Evolutionary conservation across 2,888 invertebrate genomes (phyloP).

Genomic region (Ametastegia equiseti): DNA sequence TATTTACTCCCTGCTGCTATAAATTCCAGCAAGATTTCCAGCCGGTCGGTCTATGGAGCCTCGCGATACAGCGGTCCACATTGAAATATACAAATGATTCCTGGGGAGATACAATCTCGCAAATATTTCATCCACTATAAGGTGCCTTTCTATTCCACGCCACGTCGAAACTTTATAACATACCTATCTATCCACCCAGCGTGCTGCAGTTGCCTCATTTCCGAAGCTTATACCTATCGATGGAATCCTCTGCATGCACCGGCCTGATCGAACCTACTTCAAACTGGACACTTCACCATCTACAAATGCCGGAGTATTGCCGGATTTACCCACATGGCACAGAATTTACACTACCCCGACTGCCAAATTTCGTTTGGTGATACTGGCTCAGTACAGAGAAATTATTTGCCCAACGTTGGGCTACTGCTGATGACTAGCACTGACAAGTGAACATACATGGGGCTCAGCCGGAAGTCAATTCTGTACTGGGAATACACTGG

Average conservation of each 20-base stretch:
- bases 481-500: too few relatives aligned
- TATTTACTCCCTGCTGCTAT: background rate
- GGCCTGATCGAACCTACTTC: background rate
- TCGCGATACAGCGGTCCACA: conserved; percentile 35
- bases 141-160: conserved; percentile 37
- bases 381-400: too few relatives aligned
- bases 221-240: background rate
- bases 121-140: conserved; percentile 33
- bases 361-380: too few relatives aligned
- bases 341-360: too few relatives aligned
- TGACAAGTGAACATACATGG: too few relatives aligned
- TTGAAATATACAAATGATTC: conserved; percentile 42
- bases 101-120: conserved; percentile 31
- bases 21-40: conserved; percentile 8
- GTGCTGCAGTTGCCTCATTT: background rate
- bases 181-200: background rate
- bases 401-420: too few relatives aligned
- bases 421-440: too few relatives aligned
- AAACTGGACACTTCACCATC: background rate
- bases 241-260: background rate
- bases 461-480: too few relatives aligned
- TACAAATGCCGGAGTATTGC: too few relatives aligned
- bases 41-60: background rate
- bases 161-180: background rate
- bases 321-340: too few relatives aligned